Percentiles rank a stretch among this genome's conserved stretches.
Evolutionary conservation across 2,888 invertebrate genomes (phyloP).

Genomic region (Teinopalpus imperialis): DNA sequence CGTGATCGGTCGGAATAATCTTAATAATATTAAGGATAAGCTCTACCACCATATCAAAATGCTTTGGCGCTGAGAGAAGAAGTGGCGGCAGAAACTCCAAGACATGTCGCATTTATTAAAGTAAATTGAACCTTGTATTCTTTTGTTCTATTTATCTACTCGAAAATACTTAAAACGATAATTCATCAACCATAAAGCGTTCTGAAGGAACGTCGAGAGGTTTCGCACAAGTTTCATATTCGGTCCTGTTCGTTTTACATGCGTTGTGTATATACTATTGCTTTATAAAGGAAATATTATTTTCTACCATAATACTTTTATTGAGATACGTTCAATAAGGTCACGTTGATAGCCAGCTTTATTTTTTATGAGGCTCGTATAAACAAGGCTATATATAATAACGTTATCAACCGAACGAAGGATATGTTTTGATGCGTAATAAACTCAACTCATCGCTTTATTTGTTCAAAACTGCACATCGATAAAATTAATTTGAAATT

Average conservation of each 20-base stretch:
- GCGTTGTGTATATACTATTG: not conserved
- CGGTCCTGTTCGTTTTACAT: slow-evolving; percentile 1
- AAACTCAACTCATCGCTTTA: slow-evolving; percentile 25
- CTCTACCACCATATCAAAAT: too few species aligned
- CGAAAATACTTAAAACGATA: too few species aligned
- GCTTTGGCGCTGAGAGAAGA: too few species aligned
- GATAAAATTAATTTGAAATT: not conserved
- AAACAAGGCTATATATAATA: slow-evolving; percentile 39
- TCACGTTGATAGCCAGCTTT: slow-evolving; percentile 39
- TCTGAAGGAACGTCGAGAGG: too few species aligned
- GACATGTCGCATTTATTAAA: too few species aligned
- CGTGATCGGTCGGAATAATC: too few species aligned
- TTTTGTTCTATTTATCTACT: too few species aligned
- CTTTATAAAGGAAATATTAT: slow-evolving; percentile 15
- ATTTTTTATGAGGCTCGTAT: slow-evolving; percentile 39
- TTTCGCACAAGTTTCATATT: too few species aligned
- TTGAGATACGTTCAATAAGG: slow-evolving; percentile 42
- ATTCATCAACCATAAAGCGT: too few species aligned
- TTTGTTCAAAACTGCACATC: slow-evolving; percentile 21
- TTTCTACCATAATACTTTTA: slow-evolving; percentile 34
- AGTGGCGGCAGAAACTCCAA: too few species aligned
- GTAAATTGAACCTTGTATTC: too few species aligned
- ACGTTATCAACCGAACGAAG: slow-evolving; percentile 44
- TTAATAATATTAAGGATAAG: too few species aligned
- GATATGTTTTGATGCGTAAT: slow-evolving; percentile 35